Conservation (phyloP, 1,140 invertebrate species). For the Caenorhabditis inopinata region DNA sequence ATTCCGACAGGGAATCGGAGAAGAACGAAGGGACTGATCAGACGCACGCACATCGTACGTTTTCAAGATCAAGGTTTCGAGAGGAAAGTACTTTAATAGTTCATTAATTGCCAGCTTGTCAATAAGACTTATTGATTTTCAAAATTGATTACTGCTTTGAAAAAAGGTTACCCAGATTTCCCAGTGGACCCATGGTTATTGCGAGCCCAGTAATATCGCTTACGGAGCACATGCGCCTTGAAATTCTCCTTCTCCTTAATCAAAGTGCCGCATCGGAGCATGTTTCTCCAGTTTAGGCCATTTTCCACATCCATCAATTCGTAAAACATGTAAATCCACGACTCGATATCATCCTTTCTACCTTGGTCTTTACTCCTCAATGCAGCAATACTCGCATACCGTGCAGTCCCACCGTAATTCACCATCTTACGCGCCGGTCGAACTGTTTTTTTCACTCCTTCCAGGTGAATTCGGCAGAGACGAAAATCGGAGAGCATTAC, state of each 20-base stretch:
- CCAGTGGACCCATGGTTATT: too few relatives aligned
- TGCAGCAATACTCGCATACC: neutral
- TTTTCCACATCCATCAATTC: neutral
- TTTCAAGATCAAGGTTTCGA: too few relatives aligned
- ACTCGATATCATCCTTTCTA: slow-evolving; percentile 18
- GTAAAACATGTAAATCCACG: neutral
- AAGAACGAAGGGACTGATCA: too few relatives aligned
- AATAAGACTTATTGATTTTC: too few relatives aligned
- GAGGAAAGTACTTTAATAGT: too few relatives aligned
- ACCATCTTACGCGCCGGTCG: neutral
- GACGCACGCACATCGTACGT: too few relatives aligned
- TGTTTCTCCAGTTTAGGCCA: neutral
- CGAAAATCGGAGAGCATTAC: neutral
- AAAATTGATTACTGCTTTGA: too few relatives aligned
- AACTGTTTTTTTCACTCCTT: neutral
- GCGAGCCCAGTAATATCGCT: too few relatives aligned
- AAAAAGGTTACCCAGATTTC: too few relatives aligned
- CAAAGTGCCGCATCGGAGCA: neutral
- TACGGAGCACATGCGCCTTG: too few relatives aligned
- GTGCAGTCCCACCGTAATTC: neutral
- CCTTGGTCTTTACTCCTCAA: neutral
- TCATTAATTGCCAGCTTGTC: too few relatives aligned
- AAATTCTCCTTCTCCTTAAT: slow-evolving; percentile 26
- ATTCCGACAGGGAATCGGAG: too few relatives aligned
- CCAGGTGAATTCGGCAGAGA: neutral